Evolutionary conservation across 2,888 invertebrate genomes (phyloP).

Genomic region (Zaprionus obscuricornis): DNA sequence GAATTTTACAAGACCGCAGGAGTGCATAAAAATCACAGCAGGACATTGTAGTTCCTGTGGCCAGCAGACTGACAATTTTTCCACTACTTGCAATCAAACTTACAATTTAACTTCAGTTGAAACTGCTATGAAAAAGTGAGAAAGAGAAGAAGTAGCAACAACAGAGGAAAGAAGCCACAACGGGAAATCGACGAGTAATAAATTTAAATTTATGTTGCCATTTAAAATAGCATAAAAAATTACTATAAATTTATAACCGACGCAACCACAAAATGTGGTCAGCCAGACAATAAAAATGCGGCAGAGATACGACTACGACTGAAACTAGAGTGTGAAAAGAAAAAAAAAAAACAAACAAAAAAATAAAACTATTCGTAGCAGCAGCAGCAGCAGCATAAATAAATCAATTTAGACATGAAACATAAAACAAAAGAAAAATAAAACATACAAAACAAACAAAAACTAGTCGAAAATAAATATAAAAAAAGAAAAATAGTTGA

Average conservation of each 20-base stretch:
- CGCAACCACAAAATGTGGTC: conserved; percentile 66
- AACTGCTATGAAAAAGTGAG: too few relatives aligned
- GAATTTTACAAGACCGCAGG: conserved; percentile 22
- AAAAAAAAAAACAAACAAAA: neutral
- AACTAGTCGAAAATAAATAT: conserved; percentile 40
- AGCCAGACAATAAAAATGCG: conserved; percentile 62
- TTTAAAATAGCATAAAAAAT: conserved; percentile 68
- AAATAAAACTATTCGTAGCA: conserved; percentile 3
- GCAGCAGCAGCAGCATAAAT: conserved; percentile 42
- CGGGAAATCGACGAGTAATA: conserved; percentile 70
- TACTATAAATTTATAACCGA: conserved; percentile 69
- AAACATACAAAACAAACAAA: conserved; percentile 4
- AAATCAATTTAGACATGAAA: conserved; percentile 69
- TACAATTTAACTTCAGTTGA: too few relatives aligned
- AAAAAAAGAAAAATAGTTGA: conserved; percentile 42
- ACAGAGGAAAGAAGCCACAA: conserved; percentile 29
- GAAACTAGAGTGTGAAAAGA: conserved; percentile 13
- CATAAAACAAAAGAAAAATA: conserved; percentile 32
- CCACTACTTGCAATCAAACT: too few relatives aligned
- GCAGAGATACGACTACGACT: conserved; percentile 20
- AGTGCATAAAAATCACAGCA: conserved; percentile 32
- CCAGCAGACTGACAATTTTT: conserved; percentile 8
- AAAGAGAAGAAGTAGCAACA: conserved; percentile 11
- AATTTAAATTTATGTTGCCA: conserved; percentile 74
- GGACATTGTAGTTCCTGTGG: conserved; percentile 17